Percentiles rank a stretch among this genome's conserved stretches.
These are phyloP conservation scores for Nymphalis polychloros DNA, from an alignment of 2,888 invertebrate species.

Conservation along the genomic window DNA sequence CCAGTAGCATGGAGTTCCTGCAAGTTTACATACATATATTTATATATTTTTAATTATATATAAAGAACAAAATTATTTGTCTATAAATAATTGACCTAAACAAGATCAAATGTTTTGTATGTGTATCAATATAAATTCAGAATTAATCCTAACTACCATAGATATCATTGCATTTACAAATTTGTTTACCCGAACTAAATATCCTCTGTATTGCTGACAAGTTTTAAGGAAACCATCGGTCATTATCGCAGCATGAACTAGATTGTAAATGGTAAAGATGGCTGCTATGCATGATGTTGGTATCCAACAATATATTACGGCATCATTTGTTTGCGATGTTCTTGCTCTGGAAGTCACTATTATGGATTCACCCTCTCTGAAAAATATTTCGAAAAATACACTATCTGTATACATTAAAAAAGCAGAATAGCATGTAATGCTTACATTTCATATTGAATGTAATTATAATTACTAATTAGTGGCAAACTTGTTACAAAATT, in stretches of 20 bases:
- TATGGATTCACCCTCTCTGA: constrained; percentile 86
- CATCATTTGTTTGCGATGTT: constrained; percentile 79
- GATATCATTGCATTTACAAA: too few relatives aligned
- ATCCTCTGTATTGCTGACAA: constrained; percentile 88
- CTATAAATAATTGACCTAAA: too few relatives aligned
- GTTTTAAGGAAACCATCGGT: constrained; percentile 88
- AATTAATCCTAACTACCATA: too few relatives aligned
- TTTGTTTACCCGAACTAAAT: constrained; percentile 75
- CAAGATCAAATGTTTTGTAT: too few relatives aligned
- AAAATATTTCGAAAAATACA: background rate
- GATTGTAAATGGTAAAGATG: constrained; percentile 84
- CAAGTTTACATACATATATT: constrained; percentile 31
- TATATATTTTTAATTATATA: background rate
- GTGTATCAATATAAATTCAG: too few relatives aligned
- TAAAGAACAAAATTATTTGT: too few relatives aligned
- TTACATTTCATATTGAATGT: too few relatives aligned
- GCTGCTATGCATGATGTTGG: constrained; percentile 83
- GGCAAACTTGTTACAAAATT: too few relatives aligned
- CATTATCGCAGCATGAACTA: constrained; percentile 86
- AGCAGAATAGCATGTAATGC: too few relatives aligned
- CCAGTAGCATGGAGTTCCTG: constrained; percentile 79
- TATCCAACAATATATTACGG: constrained; percentile 87
- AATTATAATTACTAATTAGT: too few relatives aligned
- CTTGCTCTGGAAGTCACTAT: constrained; percentile 84
- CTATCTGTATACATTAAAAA: too few relatives aligned